phyloP scores from a whole-genome alignment of 2,797 vertebrate genomes.

The Corythornis leucogaster region DNA sequence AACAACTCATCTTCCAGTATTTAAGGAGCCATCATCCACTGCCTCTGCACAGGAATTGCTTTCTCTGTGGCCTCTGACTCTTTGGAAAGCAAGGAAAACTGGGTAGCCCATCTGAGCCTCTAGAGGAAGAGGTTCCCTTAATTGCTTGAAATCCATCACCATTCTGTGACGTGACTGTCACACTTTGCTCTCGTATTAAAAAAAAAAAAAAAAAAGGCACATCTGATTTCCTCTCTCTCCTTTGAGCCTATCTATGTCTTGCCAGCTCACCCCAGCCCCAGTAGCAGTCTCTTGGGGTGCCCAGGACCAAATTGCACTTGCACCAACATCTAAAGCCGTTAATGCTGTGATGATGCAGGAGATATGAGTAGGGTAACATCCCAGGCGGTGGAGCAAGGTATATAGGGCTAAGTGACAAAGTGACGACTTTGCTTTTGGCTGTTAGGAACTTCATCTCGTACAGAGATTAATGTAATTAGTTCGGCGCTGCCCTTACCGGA shows the following conservation, averaged over 20 bases:
- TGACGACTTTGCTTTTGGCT: neutral
- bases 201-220: neutral
- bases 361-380: fast-evolving
- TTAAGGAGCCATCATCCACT: neutral
- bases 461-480: neutral
- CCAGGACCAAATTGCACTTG: neutral
- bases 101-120: neutral
- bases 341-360: fast-evolving
- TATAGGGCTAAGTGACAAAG: neutral
- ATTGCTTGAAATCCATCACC: constrained; percentile 17
- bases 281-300: neutral
- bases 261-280: neutral
- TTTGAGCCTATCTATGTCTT: neutral
- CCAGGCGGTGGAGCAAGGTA: fast-evolving
- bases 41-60: neutral
- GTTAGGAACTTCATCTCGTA: neutral
- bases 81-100: neutral
- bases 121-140: neutral
- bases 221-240: neutral
- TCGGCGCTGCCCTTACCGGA: neutral
- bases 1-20: neutral
- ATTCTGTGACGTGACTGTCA: neutral
- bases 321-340: neutral
- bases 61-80: neutral
- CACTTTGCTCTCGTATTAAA: neutral